Evolutionary conservation across 2,797 vertebrate genomes (phyloP).

Genomic region (Schizopygopsis pylzovi): DNA sequence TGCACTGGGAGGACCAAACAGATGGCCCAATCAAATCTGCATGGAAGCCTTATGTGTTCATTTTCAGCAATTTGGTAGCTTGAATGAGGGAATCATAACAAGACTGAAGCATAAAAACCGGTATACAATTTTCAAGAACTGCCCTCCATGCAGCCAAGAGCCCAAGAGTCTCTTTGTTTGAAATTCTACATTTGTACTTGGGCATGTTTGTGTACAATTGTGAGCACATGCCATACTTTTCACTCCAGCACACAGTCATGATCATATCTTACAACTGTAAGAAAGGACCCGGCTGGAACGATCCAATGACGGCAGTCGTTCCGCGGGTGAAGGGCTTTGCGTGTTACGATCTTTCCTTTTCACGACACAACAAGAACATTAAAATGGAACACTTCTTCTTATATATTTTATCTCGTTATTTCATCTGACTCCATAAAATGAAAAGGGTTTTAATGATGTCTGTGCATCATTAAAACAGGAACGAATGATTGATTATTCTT

Average conservation of each 20-base stretch:
- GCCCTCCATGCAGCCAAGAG: background rate
- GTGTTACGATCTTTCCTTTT: no score
- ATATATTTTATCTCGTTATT: no score
- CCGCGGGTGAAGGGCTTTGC: no score
- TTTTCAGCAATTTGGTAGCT: slow-evolving; percentile 26
- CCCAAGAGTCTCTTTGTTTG: background rate
- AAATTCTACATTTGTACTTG: background rate
- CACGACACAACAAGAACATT: no score
- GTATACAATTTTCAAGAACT: background rate
- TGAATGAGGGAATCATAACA: slow-evolving; percentile 23
- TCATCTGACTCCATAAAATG: no score
- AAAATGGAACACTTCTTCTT: no score
- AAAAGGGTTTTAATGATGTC: no score
- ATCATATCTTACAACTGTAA: background rate
- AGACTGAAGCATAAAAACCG: background rate
- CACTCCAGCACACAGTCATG: background rate
- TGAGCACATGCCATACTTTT: background rate
- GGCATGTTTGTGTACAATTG: background rate
- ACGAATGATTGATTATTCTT: no score
- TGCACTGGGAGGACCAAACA: slow-evolving; percentile 38
- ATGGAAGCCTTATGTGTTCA: slow-evolving; percentile 38
- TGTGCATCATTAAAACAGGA: no score
- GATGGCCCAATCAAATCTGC: slow-evolving; percentile 46
- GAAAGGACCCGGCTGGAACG: no score
- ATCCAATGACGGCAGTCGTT: no score